phyloP scores from a whole-genome alignment of 2,888 invertebrate genomes.

The Drosophila fulvimacula region DNA sequence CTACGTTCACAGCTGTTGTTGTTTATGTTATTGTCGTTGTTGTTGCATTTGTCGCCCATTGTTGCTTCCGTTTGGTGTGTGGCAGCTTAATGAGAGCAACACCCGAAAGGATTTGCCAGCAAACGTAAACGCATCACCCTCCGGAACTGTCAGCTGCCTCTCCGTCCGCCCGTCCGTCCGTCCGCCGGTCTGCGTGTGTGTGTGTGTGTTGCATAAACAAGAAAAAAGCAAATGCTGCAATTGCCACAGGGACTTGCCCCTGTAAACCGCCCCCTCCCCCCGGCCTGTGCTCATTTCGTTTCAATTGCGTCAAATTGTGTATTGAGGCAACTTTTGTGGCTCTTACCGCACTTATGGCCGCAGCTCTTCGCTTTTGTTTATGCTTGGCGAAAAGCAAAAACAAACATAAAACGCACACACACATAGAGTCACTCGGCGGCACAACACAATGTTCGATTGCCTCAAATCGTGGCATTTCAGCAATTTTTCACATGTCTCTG shows the following conservation, averaged over 20 bases:
- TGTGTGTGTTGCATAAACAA: conserved; percentile 45
- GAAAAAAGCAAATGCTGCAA: conserved; percentile 59
- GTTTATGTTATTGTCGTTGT: conserved; percentile 34
- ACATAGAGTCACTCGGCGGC: conserved; percentile 17
- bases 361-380: conserved; percentile 57
- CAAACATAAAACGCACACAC: conserved; percentile 40
- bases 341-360: conserved; percentile 56
- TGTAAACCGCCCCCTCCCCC: background rate
- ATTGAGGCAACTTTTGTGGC: conserved; percentile 64
- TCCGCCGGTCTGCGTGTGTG: conserved; percentile 7
- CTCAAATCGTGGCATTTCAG: conserved; percentile 62
- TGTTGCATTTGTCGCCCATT: conserved; percentile 65
- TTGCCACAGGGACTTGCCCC: conserved; percentile 15
- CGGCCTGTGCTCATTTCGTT: conserved; percentile 65
- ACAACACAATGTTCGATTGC: conserved; percentile 58
- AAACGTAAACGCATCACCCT: conserved; percentile 41
- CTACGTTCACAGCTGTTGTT: conserved; percentile 45
- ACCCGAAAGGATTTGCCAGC: conserved; percentile 69
- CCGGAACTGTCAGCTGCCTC: conserved; percentile 30
- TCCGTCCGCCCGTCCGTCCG: background rate
- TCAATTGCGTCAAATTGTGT: conserved; percentile 79
- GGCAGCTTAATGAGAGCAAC: conserved; percentile 71
- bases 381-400: conserved; percentile 72
- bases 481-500: conserved; percentile 62
- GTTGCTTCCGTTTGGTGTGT: conserved; percentile 74